A percentile compares a stretch with the other conserved stretches of the same genome.
These are phyloP conservation scores for Panonychus citri DNA, from an alignment of 1,140 invertebrate species.

Conservation along the genomic window DNA sequence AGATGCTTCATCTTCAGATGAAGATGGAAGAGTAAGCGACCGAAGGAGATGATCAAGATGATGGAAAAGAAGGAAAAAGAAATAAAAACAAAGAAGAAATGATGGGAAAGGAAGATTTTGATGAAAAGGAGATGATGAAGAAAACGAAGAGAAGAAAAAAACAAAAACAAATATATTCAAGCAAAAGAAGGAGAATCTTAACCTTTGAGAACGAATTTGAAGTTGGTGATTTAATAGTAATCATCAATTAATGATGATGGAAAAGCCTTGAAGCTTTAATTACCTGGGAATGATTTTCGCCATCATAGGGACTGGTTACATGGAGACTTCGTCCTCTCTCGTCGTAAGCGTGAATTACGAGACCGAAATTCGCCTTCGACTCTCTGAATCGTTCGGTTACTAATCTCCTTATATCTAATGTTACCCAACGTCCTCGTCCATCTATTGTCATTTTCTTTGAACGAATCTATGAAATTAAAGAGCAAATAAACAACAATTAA, in stretches of 20 bases:
- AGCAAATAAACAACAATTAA: background rate
- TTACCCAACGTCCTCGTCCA: conserved; percentile 39
- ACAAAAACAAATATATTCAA: background rate
- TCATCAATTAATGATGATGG: background rate
- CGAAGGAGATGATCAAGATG: too few species aligned
- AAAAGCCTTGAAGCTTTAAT: background rate
- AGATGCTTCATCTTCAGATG: background rate
- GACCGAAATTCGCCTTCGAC: conserved; percentile 41
- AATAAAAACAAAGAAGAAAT: background rate
- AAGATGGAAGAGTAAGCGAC: background rate
- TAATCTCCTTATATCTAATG: conserved; percentile 46
- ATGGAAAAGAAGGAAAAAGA: too few species aligned
- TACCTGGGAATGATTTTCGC: conserved; percentile 7
- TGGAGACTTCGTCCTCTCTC: conserved; percentile 18
- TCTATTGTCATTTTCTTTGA: conserved; percentile 8
- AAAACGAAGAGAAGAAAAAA: background rate
- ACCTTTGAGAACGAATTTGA: background rate
- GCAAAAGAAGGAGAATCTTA: background rate
- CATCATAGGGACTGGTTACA: conserved; percentile 21
- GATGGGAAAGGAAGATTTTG: background rate
- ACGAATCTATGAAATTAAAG: background rate
- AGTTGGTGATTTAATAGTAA: background rate
- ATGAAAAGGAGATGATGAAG: background rate
- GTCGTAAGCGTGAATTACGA: conserved; percentile 39
- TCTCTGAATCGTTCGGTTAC: conserved; percentile 47